Percentiles rank a stretch among this genome's conserved stretches.
Conservation (phyloP, 2,888 invertebrate species). For the Imbricaverruca yamaguchii region DNA sequence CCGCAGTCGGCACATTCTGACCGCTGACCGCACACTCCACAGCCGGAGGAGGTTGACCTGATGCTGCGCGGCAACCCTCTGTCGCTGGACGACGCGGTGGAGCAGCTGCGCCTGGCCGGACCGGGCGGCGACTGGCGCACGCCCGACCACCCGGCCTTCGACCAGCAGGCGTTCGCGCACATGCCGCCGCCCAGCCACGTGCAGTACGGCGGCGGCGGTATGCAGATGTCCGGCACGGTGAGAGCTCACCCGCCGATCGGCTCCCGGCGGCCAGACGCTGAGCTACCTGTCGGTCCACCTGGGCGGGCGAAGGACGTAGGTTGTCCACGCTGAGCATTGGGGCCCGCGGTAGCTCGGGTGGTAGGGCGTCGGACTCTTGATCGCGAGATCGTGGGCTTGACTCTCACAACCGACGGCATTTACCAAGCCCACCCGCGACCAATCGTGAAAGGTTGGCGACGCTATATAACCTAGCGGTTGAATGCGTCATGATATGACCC, state of each 20-base stretch:
- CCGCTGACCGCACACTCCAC: not conserved
- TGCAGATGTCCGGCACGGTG: not conserved
- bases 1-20: too few relatives aligned
- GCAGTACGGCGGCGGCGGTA: not conserved
- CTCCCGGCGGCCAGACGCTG: not conserved
- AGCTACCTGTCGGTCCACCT: too few relatives aligned
- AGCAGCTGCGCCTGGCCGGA: not conserved
- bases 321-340: too few relatives aligned
- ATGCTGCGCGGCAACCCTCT: not conserved
- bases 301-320: too few relatives aligned
- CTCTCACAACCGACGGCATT: too few relatives aligned
- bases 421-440: too few relatives aligned
- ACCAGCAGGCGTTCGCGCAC: not conserved
- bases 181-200: conserved; percentile 8
- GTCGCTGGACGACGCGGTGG: not conserved
- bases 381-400: too few relatives aligned
- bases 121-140: conserved; percentile 10
- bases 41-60: not conserved
- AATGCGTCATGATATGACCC: too few relatives aligned
- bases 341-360: too few relatives aligned
- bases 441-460: too few relatives aligned
- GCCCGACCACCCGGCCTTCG: not conserved
- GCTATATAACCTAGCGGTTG: too few relatives aligned
- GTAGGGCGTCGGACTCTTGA: too few relatives aligned
- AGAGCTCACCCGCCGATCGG: not conserved